Conservation (phyloP, 2,797 vertebrate genomes). For the Xenentodon cancila region DNA sequence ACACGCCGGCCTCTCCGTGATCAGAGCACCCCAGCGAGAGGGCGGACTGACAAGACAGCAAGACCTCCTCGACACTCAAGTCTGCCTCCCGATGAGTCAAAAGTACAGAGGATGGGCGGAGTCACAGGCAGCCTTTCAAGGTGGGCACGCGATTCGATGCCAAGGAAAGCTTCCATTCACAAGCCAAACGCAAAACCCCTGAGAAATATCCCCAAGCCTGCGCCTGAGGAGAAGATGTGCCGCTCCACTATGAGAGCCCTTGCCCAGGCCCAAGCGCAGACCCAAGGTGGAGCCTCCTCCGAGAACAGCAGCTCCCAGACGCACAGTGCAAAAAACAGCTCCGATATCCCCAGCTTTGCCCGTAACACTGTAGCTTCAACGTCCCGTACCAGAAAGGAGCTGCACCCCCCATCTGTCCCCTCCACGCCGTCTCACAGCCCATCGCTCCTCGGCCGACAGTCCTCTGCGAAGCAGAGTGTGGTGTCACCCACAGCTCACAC, state of each 20-base stretch:
- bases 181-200: slow-evolving; percentile 91
- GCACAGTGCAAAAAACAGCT: slow-evolving; percentile 62
- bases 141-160: slow-evolving; percentile 79
- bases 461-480: slow-evolving; percentile 79
- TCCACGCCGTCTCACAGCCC: slow-evolving; percentile 77
- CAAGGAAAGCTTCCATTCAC: slow-evolving; percentile 77
- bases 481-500: slow-evolving; percentile 22
- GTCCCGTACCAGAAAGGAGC: slow-evolving; percentile 88
- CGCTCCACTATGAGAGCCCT: slow-evolving; percentile 85
- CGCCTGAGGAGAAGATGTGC: slow-evolving; percentile 90
- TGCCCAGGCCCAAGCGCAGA: slow-evolving; percentile 50
- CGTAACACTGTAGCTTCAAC: slow-evolving; percentile 93
- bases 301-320: slow-evolving; percentile 72
- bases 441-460: slow-evolving; percentile 77
- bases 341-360: slow-evolving; percentile 87
- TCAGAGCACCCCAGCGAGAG: slow-evolving; percentile 84
- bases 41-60: slow-evolving; percentile 77
- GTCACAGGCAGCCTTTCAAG: slow-evolving; percentile 63
- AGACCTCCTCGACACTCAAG: slow-evolving; percentile 84
- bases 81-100: slow-evolving; percentile 86
- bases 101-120: slow-evolving; percentile 76
- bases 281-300: slow-evolving; percentile 43
- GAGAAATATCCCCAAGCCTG: slow-evolving; percentile 83
- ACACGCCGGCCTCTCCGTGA: slow-evolving; percentile 78
- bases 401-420: slow-evolving; percentile 55